phyloP scores from a whole-genome alignment of 2,888 invertebrate species.

The Adelognathus sp. region DNA sequence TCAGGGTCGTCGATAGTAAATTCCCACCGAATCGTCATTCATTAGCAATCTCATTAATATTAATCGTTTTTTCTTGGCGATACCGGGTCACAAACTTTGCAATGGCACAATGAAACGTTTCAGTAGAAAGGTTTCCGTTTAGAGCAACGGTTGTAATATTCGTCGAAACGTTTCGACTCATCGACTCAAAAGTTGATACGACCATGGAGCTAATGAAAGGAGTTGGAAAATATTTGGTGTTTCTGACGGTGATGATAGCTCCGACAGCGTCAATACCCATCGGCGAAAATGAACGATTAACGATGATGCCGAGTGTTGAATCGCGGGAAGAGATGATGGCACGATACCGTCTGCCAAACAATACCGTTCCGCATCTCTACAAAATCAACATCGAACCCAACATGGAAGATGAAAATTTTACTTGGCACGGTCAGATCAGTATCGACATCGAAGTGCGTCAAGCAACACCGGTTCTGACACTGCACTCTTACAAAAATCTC shows the following conservation, averaged over 20 bases:
- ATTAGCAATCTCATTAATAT: conserved; percentile 6
- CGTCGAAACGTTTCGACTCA: not conserved
- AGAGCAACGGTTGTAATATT: not conserved
- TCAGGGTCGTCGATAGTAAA: not conserved
- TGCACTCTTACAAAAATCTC: conserved; percentile 47
- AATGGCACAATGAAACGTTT: not conserved
- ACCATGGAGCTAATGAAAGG: too few species aligned
- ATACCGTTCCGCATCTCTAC: conserved; percentile 82
- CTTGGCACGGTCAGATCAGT: conserved; percentile 59
- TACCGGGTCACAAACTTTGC: not conserved
- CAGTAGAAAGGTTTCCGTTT: not conserved
- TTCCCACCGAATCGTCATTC: not conserved
- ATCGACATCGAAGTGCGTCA: conserved; percentile 59
- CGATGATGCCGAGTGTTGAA: not conserved
- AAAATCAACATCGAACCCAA: conserved; percentile 82
- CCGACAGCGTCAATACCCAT: not conserved
- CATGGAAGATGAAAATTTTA: conserved; percentile 77
- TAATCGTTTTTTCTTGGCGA: not conserved
- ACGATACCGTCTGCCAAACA: conserved; percentile 82
- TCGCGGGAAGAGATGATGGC: conserved; percentile 1
- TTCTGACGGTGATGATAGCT: not conserved
- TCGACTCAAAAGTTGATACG: not conserved
- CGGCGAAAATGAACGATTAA: not conserved
- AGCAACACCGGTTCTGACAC: conserved; percentile 39
- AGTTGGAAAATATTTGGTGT: too few species aligned